Evolutionary conservation across 2,888 invertebrate species (phyloP).

Genomic region (Bombyx huttoni): DNA sequence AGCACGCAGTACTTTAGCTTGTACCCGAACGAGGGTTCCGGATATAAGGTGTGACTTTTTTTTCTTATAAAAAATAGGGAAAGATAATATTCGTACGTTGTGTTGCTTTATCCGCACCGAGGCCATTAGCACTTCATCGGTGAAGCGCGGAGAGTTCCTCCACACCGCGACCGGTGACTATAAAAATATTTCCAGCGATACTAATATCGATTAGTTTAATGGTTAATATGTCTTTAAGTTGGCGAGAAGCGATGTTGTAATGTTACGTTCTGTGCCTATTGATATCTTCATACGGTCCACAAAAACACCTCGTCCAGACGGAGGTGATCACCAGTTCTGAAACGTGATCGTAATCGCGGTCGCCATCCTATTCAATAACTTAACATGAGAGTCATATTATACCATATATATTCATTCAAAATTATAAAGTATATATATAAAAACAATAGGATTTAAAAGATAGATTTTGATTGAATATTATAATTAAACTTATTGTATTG

Average conservation of each 20-base stretch:
- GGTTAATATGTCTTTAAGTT: neutral
- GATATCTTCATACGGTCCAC: neutral
- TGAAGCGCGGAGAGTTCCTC: neutral
- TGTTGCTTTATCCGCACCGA: too few relatives aligned
- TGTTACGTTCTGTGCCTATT: neutral
- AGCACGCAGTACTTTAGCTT: too few relatives aligned
- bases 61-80: too few relatives aligned
- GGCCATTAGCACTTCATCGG: neutral
- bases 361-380: too few relatives aligned
- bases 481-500: constrained; percentile 27
- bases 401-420: too few relatives aligned
- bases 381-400: too few relatives aligned
- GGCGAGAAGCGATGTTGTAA: neutral
- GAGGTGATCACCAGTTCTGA: neutral
- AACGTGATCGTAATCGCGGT: neutral
- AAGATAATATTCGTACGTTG: too few relatives aligned
- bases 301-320: neutral
- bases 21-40: too few relatives aligned
- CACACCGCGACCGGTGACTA: neutral
- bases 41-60: too few relatives aligned
- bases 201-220: constrained; percentile 18
- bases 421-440: too few relatives aligned
- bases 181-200: neutral
- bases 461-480: too few relatives aligned
- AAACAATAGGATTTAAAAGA: too few relatives aligned